A percentile compares a stretch with the other conserved stretches of the same genome.
These are phyloP conservation scores for Loxodonta africana DNA, from an alignment of 2,113 vertebrate species.

Conservation along the genomic window DNA sequence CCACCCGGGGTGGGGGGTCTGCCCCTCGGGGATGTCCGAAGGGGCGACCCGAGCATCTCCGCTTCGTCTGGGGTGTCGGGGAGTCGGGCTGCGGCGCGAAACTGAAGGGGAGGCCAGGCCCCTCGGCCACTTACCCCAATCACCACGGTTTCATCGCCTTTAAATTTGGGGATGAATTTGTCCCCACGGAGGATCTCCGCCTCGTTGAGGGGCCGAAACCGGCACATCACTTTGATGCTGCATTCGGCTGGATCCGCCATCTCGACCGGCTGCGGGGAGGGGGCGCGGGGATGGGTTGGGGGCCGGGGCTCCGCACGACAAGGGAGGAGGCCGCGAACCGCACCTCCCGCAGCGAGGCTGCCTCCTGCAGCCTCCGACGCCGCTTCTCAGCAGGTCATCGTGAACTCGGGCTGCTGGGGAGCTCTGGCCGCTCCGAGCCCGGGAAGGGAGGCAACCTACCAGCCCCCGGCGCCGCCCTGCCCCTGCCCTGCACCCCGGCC, in stretches of 20 bases:
- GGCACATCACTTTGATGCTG: slow-evolving; percentile 97
- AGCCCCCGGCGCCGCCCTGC: neutral
- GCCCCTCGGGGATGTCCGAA: slow-evolving; percentile 28
- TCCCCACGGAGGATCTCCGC: slow-evolving; percentile 94
- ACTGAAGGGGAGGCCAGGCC: neutral
- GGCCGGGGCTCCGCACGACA: slow-evolving; percentile 62
- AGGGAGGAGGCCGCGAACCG: slow-evolving; percentile 48
- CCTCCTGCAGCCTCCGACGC: slow-evolving; percentile 60
- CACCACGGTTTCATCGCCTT: slow-evolving; percentile 95
- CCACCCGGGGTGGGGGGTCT: neutral
- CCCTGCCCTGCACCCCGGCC: neutral
- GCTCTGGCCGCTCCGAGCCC: slow-evolving; percentile 12
- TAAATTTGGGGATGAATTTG: slow-evolving; percentile 95
- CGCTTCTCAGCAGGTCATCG: slow-evolving; percentile 80
- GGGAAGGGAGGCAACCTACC: neutral
- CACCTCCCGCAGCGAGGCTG: slow-evolving; percentile 65
- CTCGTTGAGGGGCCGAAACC: slow-evolving; percentile 95
- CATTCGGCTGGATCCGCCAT: slow-evolving; percentile 95
- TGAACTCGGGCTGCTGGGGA: slow-evolving; percentile 42
- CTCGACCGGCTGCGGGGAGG: slow-evolving; percentile 68
- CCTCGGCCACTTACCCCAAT: slow-evolving; percentile 91
- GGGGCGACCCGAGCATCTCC: neutral
- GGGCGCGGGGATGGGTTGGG: slow-evolving; percentile 69
- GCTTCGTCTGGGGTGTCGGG: neutral
- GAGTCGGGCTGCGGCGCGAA: neutral